Conservation (phyloP, 2,888 invertebrate genomes). For the Sphaerophoria rueppellii region DNA sequence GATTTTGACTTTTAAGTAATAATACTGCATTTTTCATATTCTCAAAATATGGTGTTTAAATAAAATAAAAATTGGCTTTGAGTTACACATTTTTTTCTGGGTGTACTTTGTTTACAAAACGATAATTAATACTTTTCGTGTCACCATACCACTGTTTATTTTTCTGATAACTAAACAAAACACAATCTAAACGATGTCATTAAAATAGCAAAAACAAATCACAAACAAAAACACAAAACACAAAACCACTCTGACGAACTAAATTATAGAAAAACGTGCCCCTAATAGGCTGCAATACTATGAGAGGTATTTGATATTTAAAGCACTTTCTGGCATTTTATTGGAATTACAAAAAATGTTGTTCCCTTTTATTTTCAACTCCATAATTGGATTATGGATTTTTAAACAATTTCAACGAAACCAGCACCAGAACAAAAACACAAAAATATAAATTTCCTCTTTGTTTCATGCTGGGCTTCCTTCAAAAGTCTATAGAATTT, state of each 20-base stretch:
- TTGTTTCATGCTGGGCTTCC: constrained; percentile 9
- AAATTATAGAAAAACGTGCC: not conserved
- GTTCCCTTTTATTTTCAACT: not conserved
- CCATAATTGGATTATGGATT: constrained; percentile 61
- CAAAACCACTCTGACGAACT: not conserved
- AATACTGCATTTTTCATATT: too few relatives aligned
- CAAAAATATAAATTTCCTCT: not conserved
- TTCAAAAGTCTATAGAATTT: constrained; percentile 6
- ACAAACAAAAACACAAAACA: not conserved
- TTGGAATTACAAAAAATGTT: constrained; percentile 31
- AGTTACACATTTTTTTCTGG: too few relatives aligned
- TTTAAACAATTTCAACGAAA: not conserved
- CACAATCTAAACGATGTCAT: constrained; percentile 38
- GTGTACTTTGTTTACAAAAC: too few relatives aligned
- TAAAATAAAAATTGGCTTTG: too few relatives aligned
- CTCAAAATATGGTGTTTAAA: too few relatives aligned
- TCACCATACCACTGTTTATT: constrained; percentile 29
- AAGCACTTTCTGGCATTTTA: constrained; percentile 27
- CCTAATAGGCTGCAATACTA: not conserved
- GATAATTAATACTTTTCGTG: constrained; percentile 52
- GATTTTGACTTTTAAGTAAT: too few relatives aligned
- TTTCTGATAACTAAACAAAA: constrained; percentile 28
- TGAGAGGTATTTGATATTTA: constrained; percentile 1
- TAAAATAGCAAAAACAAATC: constrained; percentile 3
- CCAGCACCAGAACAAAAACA: constrained; percentile 33